Percentiles rank a stretch among this genome's conserved stretches.
phyloP scores from a whole-genome alignment of 2,113 vertebrate species.

The Theristicus caerulescens region DNA sequence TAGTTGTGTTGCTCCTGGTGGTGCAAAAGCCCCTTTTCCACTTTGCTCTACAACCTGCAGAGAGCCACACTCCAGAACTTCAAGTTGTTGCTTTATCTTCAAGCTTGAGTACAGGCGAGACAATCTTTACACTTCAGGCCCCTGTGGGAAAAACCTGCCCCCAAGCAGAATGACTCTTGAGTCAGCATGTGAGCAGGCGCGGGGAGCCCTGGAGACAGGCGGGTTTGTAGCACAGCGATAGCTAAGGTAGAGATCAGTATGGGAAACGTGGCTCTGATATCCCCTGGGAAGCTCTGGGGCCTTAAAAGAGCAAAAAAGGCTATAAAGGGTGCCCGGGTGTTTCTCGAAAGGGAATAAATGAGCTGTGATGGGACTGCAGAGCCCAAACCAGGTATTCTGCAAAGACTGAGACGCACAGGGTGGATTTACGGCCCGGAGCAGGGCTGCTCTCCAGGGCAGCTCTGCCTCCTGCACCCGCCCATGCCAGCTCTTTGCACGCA shows the following conservation, averaged over 20 bases:
- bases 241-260: not conserved
- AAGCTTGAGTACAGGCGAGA: not conserved
- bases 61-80: not conserved
- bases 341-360: not conserved
- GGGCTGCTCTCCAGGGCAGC: not conserved
- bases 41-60: not conserved
- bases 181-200: not conserved
- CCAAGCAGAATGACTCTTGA: not conserved
- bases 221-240: not conserved
- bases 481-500: not conserved
- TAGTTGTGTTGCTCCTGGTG: not conserved
- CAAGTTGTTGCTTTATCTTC: not conserved
- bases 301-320: not conserved
- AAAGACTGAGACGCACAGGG: not conserved
- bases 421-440: not conserved
- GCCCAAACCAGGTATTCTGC: not conserved
- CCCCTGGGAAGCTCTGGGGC: not conserved
- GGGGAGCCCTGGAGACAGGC: accelerated
- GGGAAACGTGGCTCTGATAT: not conserved
- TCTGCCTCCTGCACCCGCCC: not conserved
- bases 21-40: not conserved
- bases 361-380: not conserved
- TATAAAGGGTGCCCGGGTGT: not conserved
- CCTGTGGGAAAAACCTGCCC: not conserved
- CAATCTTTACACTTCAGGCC: not conserved